These are phyloP conservation scores for Trididemnum nubilum DNA, from an alignment of 23 tunicate genomes.

Conservation along the genomic window DNA sequence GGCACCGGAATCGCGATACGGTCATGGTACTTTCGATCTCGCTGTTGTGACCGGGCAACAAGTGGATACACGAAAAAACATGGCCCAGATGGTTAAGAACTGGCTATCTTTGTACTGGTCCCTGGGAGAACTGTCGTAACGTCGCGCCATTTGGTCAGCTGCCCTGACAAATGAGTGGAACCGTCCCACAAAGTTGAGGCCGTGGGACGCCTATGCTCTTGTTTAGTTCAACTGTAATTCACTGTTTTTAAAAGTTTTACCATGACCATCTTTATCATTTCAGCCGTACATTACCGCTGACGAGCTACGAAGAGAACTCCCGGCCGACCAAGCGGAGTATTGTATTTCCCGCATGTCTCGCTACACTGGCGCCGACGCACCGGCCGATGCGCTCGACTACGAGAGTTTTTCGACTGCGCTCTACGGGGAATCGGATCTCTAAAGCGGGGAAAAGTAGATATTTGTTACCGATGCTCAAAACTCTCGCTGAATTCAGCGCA, in stretches of 20 bases:
- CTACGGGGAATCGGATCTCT: slow-evolving; percentile 99
- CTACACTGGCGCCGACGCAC: slow-evolving; percentile 72
- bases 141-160: no score
- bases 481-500: no score
- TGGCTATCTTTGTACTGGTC: no score
- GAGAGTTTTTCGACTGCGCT: slow-evolving; percentile 97
- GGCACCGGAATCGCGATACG: no score
- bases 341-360: slow-evolving; percentile 97
- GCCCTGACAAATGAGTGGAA: no score
- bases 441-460: slow-evolving; percentile 16
- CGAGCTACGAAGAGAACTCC: slow-evolving; percentile 95
- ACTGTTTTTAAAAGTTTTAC: no score
- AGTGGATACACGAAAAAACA: no score
- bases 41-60: no score
- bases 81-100: no score
- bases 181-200: no score
- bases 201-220: not conserved
- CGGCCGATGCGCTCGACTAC: slow-evolving; percentile 94
- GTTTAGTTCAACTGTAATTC: not conserved
- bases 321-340: slow-evolving; percentile 99
- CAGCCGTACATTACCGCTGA: slow-evolving; percentile 98
- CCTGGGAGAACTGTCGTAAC: no score
- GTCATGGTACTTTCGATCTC: no score
- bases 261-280: not conserved
- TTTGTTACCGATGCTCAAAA: not conserved